Evolutionary conservation across 2,113 vertebrate genomes (phyloP), one percentile per base, ranked within the genome.

Genomic region (Pseudopipra pipra): DNA sequence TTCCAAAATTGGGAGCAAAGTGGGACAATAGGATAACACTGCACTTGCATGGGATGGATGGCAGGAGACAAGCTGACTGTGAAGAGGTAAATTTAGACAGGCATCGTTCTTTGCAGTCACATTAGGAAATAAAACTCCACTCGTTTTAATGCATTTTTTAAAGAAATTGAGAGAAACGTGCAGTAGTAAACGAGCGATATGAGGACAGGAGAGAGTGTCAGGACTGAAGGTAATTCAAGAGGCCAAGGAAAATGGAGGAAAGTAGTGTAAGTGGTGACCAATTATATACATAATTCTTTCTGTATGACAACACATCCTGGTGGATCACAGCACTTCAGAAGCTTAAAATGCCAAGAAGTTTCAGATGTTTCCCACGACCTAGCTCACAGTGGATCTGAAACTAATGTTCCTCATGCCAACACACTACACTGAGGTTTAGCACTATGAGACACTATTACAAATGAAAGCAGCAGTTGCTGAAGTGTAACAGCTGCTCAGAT

Each of bases 401-500:
- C 12, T 62, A 35, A 76, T 47, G n/a, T 91, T 95, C 39, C 85
- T 89, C 54, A 11, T 58, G 79, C 30, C 90, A 95, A 89, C 1
- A 5, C 59, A 88, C 82, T 90, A 80, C 79, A 91, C 52, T 73
- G 85, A 1, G 5, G 88, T 96, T 95, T 95, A 97, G 85, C 82
- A 65, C 13, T 85, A 82, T 71, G 92, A 95, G 94, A 90, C 71
- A 70, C 80, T 90, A 92, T 94, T 97, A 92, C 90, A 97, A 76
- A 23, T 41, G 44, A 89, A 94, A 94, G 62, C 72, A 97, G 96
- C 91, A 96, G 94, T 81, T 97, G 94, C 86, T 91, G 92, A 97
- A 96, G 75, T 85, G 62, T 84, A 97, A 88, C 90, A 97, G 95
- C 96, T 97, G 96, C 95, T 97, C 84, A 91, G 68, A 93, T 97